These are phyloP conservation scores for Pseudococcus viburni DNA, from an alignment of 2,888 invertebrate species.

Conservation along the genomic window DNA sequence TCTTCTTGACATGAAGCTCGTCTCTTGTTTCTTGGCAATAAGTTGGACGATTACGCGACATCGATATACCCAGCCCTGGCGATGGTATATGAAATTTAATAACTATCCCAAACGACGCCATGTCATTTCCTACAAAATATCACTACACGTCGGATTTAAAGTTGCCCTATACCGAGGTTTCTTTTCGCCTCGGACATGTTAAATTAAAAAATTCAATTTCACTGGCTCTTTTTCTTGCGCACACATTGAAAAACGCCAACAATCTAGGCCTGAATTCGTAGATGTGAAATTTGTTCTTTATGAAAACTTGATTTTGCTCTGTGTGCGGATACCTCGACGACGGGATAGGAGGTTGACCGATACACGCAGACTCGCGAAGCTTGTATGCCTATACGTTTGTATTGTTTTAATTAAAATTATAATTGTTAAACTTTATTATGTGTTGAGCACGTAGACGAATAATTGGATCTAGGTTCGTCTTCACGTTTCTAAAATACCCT, in stretches of 20 bases:
- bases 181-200: not conserved
- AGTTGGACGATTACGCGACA: not conserved
- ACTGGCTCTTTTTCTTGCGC: not conserved
- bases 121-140: not conserved
- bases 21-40: not conserved
- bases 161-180: not conserved
- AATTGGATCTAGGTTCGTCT: not conserved
- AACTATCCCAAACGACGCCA: not conserved
- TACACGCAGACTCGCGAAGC: not conserved
- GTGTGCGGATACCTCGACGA: not conserved
- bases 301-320: not conserved
- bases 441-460: not conserved
- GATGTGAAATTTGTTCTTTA: not conserved
- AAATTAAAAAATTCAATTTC: not conserved
- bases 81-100: not conserved
- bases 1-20: not conserved
- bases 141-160: not conserved
- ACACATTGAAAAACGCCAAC: not conserved
- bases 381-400: not conserved
- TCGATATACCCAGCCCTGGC: not conserved
- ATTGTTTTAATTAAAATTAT: not conserved
- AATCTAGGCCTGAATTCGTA: not conserved
- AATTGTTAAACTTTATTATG: not conserved
- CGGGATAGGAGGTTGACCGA: not conserved
- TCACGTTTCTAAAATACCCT: not conserved